Conservation (phyloP, 2,888 invertebrate genomes). For the Tachina fera region DNA sequence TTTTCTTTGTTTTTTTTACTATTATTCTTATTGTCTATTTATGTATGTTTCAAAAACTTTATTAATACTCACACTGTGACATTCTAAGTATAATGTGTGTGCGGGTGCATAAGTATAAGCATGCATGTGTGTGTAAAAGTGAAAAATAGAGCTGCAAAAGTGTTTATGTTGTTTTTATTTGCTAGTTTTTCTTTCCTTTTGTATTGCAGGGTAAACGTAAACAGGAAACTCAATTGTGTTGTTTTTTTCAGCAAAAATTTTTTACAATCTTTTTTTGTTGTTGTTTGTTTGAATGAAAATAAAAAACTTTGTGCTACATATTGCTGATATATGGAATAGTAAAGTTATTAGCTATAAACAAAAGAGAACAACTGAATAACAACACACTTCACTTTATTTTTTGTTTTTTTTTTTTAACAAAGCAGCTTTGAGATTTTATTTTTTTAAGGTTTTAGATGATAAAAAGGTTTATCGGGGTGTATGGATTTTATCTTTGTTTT, state of each 20-base stretch:
- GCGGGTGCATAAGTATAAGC: neutral
- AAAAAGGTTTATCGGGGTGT: conserved; percentile 27
- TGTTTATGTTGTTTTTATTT: conserved; percentile 42
- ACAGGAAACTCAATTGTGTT: conserved; percentile 51
- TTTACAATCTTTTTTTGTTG: neutral
- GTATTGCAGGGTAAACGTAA: conserved; percentile 42
- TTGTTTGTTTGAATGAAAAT: neutral
- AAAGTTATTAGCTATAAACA: conserved; percentile 49
- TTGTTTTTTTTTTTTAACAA: conserved; percentile 17
- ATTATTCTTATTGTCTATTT: conserved; percentile 52
- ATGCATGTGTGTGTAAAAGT: neutral
- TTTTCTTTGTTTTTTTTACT: conserved; percentile 11
- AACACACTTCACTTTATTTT: conserved; percentile 5
- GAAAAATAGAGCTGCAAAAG: conserved; percentile 32
- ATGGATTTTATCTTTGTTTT: conserved; percentile 23
- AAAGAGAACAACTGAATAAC: conserved; percentile 26
- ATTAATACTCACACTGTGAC: conserved; percentile 31
- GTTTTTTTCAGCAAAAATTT: conserved; percentile 19
- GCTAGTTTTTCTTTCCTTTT: neutral
- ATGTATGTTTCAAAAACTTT: conserved; percentile 51
- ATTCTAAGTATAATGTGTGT: neutral
- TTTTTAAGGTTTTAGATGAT: conserved; percentile 9
- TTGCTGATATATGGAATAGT: conserved; percentile 45
- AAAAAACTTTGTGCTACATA: conserved; percentile 27
- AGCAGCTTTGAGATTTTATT: conserved; percentile 14